phyloP scores from a whole-genome alignment of 1,140 invertebrate species.

The Drosophila leontia region DNA sequence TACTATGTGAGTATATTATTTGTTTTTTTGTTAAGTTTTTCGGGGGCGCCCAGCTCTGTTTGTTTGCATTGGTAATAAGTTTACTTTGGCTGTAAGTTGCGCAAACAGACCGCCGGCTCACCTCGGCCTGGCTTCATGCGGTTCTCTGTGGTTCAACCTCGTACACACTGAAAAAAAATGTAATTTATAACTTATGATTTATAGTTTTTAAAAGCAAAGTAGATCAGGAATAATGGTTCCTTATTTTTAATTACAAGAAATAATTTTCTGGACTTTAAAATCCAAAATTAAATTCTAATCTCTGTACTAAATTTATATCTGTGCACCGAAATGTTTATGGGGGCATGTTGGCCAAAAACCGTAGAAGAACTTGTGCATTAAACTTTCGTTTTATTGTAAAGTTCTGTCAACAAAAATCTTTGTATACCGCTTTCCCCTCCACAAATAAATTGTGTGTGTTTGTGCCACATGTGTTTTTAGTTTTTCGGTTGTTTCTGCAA shows the following conservation, averaged over 20 bases:
- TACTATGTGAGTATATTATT: neutral
- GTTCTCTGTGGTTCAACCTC: conserved; percentile 13
- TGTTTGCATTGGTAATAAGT: conserved; percentile 83
- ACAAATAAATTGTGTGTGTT: conserved; percentile 54
- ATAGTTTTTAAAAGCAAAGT: neutral
- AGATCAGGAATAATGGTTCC: fast-evolving
- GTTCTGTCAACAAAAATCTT: conserved; percentile 78
- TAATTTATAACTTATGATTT: neutral
- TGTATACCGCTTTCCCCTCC: conserved; percentile 20
- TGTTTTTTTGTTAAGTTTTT: conserved; percentile 64
- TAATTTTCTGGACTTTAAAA: neutral
- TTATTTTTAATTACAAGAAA: too few relatives aligned
- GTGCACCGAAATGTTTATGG: conserved; percentile 33
- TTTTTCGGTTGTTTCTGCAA: conserved; percentile 61
- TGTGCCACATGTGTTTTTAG: conserved; percentile 59
- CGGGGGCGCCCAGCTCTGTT: conserved; percentile 56
- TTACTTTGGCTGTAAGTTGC: conserved; percentile 80
- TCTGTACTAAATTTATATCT: neutral
- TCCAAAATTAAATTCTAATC: too few relatives aligned
- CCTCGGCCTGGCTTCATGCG: conserved; percentile 24
- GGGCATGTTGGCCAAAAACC: conserved; percentile 17
- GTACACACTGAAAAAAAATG: neutral
- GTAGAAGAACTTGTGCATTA: conserved; percentile 71
- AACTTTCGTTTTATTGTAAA: conserved; percentile 82
- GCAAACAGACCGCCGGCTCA: conserved; percentile 71